Conservation (phyloP, 1,140 invertebrate genomes). For the Hycleus cichorii region DNA sequence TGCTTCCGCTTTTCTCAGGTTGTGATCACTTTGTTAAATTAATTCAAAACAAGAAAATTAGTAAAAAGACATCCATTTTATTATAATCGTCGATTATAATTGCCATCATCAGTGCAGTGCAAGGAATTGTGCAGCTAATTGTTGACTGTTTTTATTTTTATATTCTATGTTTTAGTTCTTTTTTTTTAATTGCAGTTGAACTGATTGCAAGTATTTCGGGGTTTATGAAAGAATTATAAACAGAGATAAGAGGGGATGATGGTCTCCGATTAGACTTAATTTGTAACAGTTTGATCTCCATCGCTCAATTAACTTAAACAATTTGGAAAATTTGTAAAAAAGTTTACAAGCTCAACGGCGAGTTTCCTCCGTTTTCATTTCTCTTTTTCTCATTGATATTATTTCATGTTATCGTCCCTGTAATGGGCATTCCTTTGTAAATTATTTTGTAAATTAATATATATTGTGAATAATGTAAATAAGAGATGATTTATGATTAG, state of each 20-base stretch:
- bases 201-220: constrained; percentile 26
- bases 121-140: constrained; percentile 6
- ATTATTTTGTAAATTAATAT: constrained; percentile 25
- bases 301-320: constrained; percentile 30
- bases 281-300: constrained; percentile 30
- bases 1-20: constrained; percentile 37
- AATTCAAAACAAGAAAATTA: not conserved
- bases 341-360: constrained; percentile 7
- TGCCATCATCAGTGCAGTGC: no score
- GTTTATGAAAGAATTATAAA: no score
- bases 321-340: not conserved
- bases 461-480: constrained; percentile 39
- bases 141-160: constrained; percentile 38
- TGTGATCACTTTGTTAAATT: constrained; percentile 38
- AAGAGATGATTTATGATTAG: constrained; percentile 38
- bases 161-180: constrained; percentile 24
- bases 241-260: not conserved
- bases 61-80: not conserved
- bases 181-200: constrained; percentile 26
- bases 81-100: no score
- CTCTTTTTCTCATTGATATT: constrained; percentile 23
- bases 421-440: constrained; percentile 38
- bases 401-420: constrained; percentile 31
- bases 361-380: not conserved
- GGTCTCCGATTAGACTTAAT: constrained; percentile 10